Evolutionary conservation across 1,140 invertebrate genomes (phyloP).

Genomic region (Eurosta solidaginis): DNA sequence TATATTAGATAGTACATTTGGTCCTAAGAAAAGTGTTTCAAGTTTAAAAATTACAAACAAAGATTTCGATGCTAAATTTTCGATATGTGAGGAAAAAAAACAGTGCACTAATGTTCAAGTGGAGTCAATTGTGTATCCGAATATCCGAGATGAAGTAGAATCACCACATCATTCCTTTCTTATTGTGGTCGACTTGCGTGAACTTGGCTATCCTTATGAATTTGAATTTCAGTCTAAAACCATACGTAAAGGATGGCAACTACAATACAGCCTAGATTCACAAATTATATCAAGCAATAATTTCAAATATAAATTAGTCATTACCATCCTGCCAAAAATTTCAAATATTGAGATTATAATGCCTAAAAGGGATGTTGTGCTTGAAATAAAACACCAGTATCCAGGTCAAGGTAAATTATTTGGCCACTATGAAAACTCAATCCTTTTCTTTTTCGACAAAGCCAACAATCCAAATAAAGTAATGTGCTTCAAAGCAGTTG

Average conservation of each 20-base stretch:
- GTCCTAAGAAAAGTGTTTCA: slow-evolving; percentile 63
- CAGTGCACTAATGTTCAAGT: slow-evolving; percentile 75
- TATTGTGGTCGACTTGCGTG: slow-evolving; percentile 70
- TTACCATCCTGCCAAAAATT: slow-evolving; percentile 67
- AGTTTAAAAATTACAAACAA: slow-evolving; percentile 73
- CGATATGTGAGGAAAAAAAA: slow-evolving; percentile 77
- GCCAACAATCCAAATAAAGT: slow-evolving; percentile 69
- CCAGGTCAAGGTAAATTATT: slow-evolving; percentile 54
- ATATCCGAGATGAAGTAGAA: slow-evolving; percentile 45
- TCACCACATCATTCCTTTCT: slow-evolving; percentile 62
- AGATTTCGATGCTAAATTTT: slow-evolving; percentile 70
- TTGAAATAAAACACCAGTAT: slow-evolving; percentile 62
- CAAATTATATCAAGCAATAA: slow-evolving; percentile 70
- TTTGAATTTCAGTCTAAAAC: slow-evolving; percentile 70
- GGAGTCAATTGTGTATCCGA: slow-evolving; percentile 59
- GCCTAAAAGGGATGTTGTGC: slow-evolving; percentile 68
- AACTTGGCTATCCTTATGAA: slow-evolving; percentile 72
- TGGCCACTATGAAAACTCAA: slow-evolving; percentile 59
- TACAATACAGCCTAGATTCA: slow-evolving; percentile 71
- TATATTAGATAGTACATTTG: slow-evolving; percentile 63
- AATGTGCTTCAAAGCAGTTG: slow-evolving; percentile 36
- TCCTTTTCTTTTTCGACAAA: slow-evolving; percentile 72
- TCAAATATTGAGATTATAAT: slow-evolving; percentile 66
- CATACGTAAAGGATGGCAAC: slow-evolving; percentile 63
- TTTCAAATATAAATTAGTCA: slow-evolving; percentile 71